A percentile compares a stretch with the other conserved stretches of the same genome.
Evolutionary conservation across 1,140 invertebrate species (phyloP).

Genomic region (Drosophila ohnishii): DNA sequence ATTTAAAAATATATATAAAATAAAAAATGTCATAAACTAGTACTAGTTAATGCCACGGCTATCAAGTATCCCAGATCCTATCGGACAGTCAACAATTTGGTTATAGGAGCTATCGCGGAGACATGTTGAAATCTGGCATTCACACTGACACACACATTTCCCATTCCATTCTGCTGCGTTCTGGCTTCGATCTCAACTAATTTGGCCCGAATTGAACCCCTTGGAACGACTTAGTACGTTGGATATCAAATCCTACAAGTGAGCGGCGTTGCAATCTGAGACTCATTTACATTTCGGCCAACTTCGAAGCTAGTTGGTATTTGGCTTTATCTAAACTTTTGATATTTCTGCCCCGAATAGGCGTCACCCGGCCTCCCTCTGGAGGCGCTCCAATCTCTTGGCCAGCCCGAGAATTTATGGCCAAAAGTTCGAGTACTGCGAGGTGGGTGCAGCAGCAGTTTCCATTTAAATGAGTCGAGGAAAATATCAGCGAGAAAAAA

Average conservation of each 20-base stretch:
- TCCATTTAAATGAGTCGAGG: slow-evolving; percentile 47
- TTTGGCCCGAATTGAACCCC: slow-evolving; percentile 20
- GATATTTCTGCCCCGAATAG: slow-evolving; percentile 41
- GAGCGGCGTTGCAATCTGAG: slow-evolving; percentile 15
- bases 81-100: slow-evolving; percentile 8
- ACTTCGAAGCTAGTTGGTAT: slow-evolving; percentile 31
- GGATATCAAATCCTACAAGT: slow-evolving; percentile 14
- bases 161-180: slow-evolving; percentile 5
- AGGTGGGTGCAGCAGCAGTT: slow-evolving; percentile 54
- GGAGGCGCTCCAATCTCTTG: slow-evolving; percentile 4
- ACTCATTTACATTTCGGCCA: slow-evolving; percentile 46
- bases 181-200: slow-evolving; percentile 23
- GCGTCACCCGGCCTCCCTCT: slow-evolving; percentile 6
- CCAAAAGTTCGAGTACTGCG: slow-evolving; percentile 32
- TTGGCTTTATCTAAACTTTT: slow-evolving; percentile 35
- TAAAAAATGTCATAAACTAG: too few species aligned
- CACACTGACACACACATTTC: slow-evolving; percentile 1
- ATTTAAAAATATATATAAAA: too few species aligned
- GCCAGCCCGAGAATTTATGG: slow-evolving; percentile 49
- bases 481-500: slow-evolving; percentile 30
- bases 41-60: background rate
- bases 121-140: slow-evolving; percentile 16
- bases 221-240: background rate
- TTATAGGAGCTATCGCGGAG: background rate
- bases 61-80: slow-evolving; percentile 19